Evolutionary conservation across 2,797 vertebrate genomes (phyloP).

Genomic region (Brachyrhaphis roseni): DNA sequence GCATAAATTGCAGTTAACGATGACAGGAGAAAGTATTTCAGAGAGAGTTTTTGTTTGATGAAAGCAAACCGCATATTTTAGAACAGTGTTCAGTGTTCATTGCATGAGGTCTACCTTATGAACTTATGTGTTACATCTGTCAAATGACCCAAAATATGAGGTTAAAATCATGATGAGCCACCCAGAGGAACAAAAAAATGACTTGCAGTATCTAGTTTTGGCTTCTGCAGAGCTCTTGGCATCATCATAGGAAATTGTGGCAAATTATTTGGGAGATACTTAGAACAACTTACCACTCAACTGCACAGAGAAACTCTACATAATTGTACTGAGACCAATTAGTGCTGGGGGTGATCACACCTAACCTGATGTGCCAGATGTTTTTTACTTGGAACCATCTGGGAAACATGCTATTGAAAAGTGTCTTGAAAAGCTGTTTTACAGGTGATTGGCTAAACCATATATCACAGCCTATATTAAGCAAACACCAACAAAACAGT

Average conservation of each 20-base stretch:
- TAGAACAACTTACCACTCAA: neutral
- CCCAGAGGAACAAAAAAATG: neutral
- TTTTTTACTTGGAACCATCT: neutral
- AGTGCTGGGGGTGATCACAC: neutral
- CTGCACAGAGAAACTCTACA: neutral
- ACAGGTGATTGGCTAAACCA: conserved; percentile 4
- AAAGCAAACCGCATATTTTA: neutral
- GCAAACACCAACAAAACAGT: conserved; percentile 1
- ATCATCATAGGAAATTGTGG: neutral
- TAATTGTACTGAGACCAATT: conserved; percentile 9
- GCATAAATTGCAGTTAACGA: conserved; percentile 41
- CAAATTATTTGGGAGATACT: neutral
- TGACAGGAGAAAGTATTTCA: conserved; percentile 26
- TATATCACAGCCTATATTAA: neutral
- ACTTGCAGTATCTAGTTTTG: neutral
- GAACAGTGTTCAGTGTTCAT: neutral
- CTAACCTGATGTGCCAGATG: conserved; percentile 16
- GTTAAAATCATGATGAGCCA: neutral
- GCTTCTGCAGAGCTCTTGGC: neutral
- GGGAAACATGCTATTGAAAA: conserved; percentile 6
- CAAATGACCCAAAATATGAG: neutral
- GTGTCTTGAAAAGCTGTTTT: conserved; percentile 1
- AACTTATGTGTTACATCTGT: neutral
- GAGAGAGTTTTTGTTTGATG: conserved; percentile 14
- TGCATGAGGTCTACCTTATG: neutral